Evolutionary conservation across 2,113 vertebrate species (phyloP), one percentile per base, ranked within the genome.

Genomic region (Colius striatus): DNA sequence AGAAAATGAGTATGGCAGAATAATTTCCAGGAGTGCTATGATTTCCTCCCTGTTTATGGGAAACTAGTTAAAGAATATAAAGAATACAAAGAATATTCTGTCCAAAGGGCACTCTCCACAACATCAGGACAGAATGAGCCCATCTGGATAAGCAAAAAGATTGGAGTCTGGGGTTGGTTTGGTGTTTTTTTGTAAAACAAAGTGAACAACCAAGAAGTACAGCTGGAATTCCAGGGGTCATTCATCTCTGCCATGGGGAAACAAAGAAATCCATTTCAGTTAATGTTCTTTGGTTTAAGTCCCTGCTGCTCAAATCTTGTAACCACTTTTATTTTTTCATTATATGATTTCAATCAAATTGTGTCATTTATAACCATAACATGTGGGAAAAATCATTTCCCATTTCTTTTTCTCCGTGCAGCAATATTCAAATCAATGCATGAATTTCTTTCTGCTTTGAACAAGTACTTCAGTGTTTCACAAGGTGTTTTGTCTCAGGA

Each of bases 401-500:
- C 7, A 9, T 48, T 89, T 20, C 7, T 73, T 80, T 63, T 74
- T 57, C 65, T 89, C 38, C 34, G 3, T 20, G 48, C 51, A 71
- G 32, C n/a, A 67, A 63, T 60, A 68, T 16, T 47, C 38, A 55
- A 63, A 77, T 75, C 43, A 45, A 67, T 15, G 32, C 25, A 27
- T 0, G 1, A 60, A 13, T 23, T 63, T 22, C 8, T 29, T 83
- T 86, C 41, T 34, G 11, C 36, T 92, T 86, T 32, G 48, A 81
- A 60, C 7, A 38, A 21, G 23, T 47, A 12, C 62, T 85, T 84
- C 19, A 63, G 14, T 77, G 27, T 77, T 84, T 93, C 34, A 53
- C 32, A 75, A 77, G 38, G 57, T 53, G 23, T 81, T 89, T 93
- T 67, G 26, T 65, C 84, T 81, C 86, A 93, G 92, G 60, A 88